Percentiles rank a stretch among this genome's conserved stretches.
Evolutionary conservation across 2,797 vertebrate species (phyloP).

Genomic region (Myoxocephalus aenaeus): DNA sequence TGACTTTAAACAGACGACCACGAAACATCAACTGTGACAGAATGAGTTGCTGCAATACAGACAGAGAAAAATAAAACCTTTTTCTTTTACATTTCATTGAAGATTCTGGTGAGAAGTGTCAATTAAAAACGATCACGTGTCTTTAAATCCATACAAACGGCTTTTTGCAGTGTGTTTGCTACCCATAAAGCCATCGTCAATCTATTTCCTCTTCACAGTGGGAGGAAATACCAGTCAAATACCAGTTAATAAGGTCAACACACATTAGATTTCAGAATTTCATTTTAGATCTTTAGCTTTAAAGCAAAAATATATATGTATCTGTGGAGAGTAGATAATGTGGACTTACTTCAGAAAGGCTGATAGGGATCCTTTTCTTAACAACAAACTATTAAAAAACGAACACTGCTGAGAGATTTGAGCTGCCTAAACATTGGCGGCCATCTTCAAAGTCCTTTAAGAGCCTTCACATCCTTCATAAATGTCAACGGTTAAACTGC

Average conservation of each 20-base stretch:
- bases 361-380: slow-evolving; percentile 23
- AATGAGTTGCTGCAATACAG: slow-evolving; percentile 2
- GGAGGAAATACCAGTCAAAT: slow-evolving; percentile 6
- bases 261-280: slow-evolving; percentile 1
- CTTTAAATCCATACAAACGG: slow-evolving; percentile 32
- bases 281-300: slow-evolving; percentile 22
- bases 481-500: background rate
- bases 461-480: background rate
- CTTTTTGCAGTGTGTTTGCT: slow-evolving; percentile 41
- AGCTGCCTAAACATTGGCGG: slow-evolving; percentile 28
- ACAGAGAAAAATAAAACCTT: slow-evolving; percentile 6
- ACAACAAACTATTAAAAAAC: slow-evolving; percentile 15
- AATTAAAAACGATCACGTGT: background rate
- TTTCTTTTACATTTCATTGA: background rate
- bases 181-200: background rate
- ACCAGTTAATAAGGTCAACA: slow-evolving; percentile 5
- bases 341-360: slow-evolving; percentile 18
- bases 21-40: slow-evolving; percentile 16
- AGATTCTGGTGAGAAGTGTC: slow-evolving; percentile 14
- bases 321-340: slow-evolving; percentile 15
- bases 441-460: background rate
- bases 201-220: background rate
- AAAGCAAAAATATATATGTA: slow-evolving; percentile 11
- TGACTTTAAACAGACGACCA: background rate
- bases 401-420: slow-evolving; percentile 5